Conservation (phyloP, 2,888 invertebrate genomes). For the Nebria brevicollis region DNA sequence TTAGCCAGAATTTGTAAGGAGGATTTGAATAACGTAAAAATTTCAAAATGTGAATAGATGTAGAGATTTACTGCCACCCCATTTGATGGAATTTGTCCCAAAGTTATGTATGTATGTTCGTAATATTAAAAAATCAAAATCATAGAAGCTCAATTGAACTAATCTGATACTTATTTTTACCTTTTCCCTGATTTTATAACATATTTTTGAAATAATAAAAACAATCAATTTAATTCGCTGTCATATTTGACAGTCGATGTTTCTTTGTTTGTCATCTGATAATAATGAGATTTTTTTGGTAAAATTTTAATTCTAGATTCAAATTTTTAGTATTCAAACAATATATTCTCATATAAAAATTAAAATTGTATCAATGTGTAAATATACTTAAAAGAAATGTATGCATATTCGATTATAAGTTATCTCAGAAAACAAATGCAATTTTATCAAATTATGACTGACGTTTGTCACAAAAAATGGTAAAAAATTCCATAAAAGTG, state of each 20-base stretch:
- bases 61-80: too few species aligned
- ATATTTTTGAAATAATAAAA: neutral
- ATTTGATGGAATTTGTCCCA: too few species aligned
- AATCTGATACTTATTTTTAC: too few species aligned
- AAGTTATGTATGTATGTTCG: too few species aligned
- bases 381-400: neutral
- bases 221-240: neutral
- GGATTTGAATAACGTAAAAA: too few species aligned
- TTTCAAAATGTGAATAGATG: too few species aligned
- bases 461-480: slow-evolving; percentile 55
- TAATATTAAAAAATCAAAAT: too few species aligned
- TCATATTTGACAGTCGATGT: neutral
- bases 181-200: too few species aligned
- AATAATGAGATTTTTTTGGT: neutral
- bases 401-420: neutral
- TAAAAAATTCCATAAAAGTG: slow-evolving; percentile 62
- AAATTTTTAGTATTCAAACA: neutral
- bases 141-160: too few species aligned
- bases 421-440: slow-evolving; percentile 27
- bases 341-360: neutral
- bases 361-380: neutral
- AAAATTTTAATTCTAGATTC: neutral
- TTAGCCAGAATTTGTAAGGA: too few species aligned
- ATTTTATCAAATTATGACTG: neutral
- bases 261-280: neutral